These are phyloP conservation scores for Mythimna albipuncta DNA, from an alignment of 2,888 invertebrate species.

Conservation along the genomic window DNA sequence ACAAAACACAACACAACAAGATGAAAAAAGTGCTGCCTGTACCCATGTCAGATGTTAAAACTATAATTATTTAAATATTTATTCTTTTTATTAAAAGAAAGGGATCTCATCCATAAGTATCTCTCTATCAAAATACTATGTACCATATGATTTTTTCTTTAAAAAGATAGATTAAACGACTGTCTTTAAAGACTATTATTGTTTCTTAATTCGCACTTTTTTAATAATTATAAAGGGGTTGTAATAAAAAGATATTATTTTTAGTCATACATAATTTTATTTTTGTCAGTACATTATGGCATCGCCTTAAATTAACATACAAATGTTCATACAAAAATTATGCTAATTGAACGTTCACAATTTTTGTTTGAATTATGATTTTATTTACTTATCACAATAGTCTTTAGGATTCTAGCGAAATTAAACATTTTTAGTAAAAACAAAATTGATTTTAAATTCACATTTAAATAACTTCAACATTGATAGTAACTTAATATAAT, in stretches of 20 bases:
- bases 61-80: too few relatives aligned
- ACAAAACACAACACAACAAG: too few relatives aligned
- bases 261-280: conserved; percentile 53
- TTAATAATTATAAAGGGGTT: neutral
- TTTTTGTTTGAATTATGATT: conserved; percentile 48
- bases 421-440: conserved; percentile 28
- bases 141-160: too few relatives aligned
- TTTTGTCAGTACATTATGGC: conserved; percentile 68
- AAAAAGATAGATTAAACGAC: too few relatives aligned
- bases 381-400: conserved; percentile 58
- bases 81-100: too few relatives aligned
- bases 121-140: too few relatives aligned
- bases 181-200: too few relatives aligned
- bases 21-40: too few relatives aligned
- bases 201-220: neutral
- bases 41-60: too few relatives aligned
- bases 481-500: conserved; percentile 20
- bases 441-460: conserved; percentile 27
- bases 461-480: conserved; percentile 40
- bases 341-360: conserved; percentile 59
- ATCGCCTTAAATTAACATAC: conserved; percentile 65
- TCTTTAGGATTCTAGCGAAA: conserved; percentile 56
- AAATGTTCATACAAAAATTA: conserved; percentile 71
- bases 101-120: too few relatives aligned
- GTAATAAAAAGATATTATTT: conserved; percentile 11